Base-by-base conservation (phyloP, 2,113 vertebrate genomes). In the Tupaia tana region DNA sequence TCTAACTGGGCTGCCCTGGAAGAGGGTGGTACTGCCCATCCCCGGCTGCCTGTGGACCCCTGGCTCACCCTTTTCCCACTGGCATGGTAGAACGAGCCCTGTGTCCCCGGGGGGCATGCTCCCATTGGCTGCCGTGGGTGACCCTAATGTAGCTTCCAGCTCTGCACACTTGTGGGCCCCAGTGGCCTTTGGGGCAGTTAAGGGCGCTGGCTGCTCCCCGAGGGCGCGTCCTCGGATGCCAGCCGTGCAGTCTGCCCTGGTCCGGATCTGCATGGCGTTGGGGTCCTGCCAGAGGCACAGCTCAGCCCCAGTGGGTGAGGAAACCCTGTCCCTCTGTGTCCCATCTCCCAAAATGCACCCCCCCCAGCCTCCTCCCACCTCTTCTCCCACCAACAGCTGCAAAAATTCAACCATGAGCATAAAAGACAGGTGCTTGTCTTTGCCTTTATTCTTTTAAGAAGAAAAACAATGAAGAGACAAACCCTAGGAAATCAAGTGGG, bases 391-490 rank as follows among this genome's bases (percentile, higher is more conserved):
- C 64, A 25, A 59, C 95, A 97, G 93, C 89, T 90, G 89, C 94
- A 89, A 74, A 90, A 74, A 75, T 85, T 79, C 88, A 97, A 88
- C 73, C 0, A 1, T 24, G 89, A 93, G 86, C 75, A n/a, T 83
- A 58, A 94, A 92, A 96, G 91, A 94, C 95, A 96, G 96, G 97
- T 96, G 94, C 83, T 89, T 29, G 82, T 91, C 78, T 93, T 95
- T 69, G 75, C 66, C 91, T 97, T 96, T 93, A 58, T 84, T 94
- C 93, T 97, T 95, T 91, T 63, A 96, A 95, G 91, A 92, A 92
- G 92, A 95, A 83, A 97, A 97, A 96, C 94, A 97, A 93, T 69
- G 89, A 95, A 92, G 89, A 97, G 89, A 78, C 80, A 93, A 96
- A 89, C 52, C 74, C 70, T 87, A 87, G 89, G 82, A 94, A 96